Percentiles rank a stretch among this genome's conserved stretches.
phyloP scores from a whole-genome alignment of 2,113 vertebrate species.

The Rhinolophus sinicus region DNA sequence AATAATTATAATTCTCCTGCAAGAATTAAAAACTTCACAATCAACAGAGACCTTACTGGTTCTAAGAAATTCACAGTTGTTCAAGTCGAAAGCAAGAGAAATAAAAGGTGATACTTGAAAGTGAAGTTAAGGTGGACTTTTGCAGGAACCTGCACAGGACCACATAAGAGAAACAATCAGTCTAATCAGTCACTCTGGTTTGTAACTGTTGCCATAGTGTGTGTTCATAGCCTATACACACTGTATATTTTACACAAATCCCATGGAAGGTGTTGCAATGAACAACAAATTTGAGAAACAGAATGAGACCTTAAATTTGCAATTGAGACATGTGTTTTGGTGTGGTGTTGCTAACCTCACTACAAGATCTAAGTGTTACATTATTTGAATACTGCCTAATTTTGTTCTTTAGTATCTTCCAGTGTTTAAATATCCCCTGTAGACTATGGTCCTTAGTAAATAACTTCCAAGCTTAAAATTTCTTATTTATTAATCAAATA shows the following conservation, averaged over 20 bases:
- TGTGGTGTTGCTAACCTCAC: not conserved
- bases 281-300: not conserved
- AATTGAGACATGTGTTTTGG: not conserved
- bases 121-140: not conserved
- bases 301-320: not conserved
- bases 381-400: not conserved
- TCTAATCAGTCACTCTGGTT: not conserved
- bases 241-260: not conserved
- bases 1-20: not conserved
- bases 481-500: not conserved
- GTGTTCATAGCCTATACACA: not conserved
- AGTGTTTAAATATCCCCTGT: not conserved
- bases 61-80: not conserved
- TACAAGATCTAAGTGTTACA: not conserved
- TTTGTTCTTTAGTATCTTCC: not conserved
- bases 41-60: not conserved
- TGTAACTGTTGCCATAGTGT: not conserved
- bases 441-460: not conserved
- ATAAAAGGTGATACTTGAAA: not conserved
- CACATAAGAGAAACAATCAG: not conserved
- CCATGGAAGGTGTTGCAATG: not conserved
- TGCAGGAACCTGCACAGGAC: not conserved
- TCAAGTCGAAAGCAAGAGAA: not conserved
- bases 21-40: slow-evolving; percentile 14
- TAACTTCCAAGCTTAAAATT: not conserved